Evolutionary conservation across 2,888 invertebrate species (phyloP).

Genomic region (Limnephilus lunatus): DNA sequence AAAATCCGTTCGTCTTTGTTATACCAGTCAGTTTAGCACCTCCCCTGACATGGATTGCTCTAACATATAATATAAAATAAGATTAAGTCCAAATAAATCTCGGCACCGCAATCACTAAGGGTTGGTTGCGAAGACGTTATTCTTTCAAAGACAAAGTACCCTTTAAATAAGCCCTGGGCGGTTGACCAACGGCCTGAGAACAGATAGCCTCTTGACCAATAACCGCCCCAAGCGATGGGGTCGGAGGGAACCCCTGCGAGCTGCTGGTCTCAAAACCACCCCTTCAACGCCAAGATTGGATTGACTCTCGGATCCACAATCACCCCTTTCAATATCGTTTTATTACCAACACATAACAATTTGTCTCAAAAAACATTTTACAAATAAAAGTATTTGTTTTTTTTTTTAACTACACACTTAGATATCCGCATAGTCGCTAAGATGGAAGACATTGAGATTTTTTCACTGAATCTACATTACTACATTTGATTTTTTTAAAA

Average conservation of each 20-base stretch:
- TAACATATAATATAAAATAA: neutral
- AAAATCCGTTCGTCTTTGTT: neutral
- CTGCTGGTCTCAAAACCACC: neutral
- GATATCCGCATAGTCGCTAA: neutral
- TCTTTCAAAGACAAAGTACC: conserved; percentile 59
- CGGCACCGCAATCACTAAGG: conserved; percentile 17
- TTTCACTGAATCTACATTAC: neutral
- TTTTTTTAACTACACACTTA: neutral
- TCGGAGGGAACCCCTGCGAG: conserved; percentile 47
- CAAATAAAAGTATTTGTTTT: neutral
- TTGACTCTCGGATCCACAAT: conserved; percentile 46
- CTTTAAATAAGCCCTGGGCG: conserved; percentile 59
- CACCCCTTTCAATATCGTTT: conserved; percentile 51
- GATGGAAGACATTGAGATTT: too few relatives aligned
- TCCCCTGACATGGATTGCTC: neutral
- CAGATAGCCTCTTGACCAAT: conserved; percentile 55
- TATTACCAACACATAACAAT: conserved; percentile 30
- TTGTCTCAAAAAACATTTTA: conserved; percentile 17
- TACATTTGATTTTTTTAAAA: too few relatives aligned
- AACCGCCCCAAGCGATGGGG: conserved; percentile 30
- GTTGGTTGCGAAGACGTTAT: conserved; percentile 48
- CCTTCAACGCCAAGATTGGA: conserved; percentile 43
- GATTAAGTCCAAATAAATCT: neutral
- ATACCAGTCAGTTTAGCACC: neutral
- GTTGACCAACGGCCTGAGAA: conserved; percentile 54